These are phyloP conservation scores for Drepana falcataria DNA, from an alignment of 2,888 invertebrate genomes.

Conservation along the genomic window DNA sequence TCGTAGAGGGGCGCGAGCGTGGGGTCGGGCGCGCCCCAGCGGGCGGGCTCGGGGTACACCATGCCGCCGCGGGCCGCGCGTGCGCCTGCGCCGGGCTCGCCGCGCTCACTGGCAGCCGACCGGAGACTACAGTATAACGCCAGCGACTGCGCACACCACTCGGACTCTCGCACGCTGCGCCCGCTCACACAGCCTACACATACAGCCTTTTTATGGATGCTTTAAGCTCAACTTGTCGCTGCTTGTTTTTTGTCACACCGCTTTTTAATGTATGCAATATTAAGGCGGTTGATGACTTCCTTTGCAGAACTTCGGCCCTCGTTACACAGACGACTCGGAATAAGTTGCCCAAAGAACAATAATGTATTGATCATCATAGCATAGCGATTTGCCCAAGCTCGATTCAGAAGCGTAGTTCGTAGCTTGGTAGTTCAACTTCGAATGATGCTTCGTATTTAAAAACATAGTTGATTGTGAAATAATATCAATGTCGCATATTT, in stretches of 20 bases:
- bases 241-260: background rate
- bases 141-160: constrained; percentile 14
- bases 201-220: background rate
- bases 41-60: constrained; percentile 81
- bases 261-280: background rate
- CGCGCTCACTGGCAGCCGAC: constrained; percentile 52
- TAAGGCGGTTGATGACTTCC: background rate
- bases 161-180: constrained; percentile 17
- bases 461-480: too few relatives aligned
- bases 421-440: too few relatives aligned
- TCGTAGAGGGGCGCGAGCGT: constrained; percentile 82
- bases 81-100: constrained; percentile 64
- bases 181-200: background rate
- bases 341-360: background rate
- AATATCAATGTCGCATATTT: too few relatives aligned
- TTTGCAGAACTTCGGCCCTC: background rate
- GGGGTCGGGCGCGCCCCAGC: constrained; percentile 80
- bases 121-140: too few relatives aligned
- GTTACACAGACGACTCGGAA: background rate
- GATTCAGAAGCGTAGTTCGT: too few relatives aligned
- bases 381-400: too few relatives aligned
- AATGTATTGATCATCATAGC: too few relatives aligned
- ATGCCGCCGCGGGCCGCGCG: constrained; percentile 65
- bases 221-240: background rate
- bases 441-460: too few relatives aligned